These are phyloP conservation scores for Xyrauchen texanus DNA, from an alignment of 2,113 vertebrate genomes.

Conservation along the genomic window DNA sequence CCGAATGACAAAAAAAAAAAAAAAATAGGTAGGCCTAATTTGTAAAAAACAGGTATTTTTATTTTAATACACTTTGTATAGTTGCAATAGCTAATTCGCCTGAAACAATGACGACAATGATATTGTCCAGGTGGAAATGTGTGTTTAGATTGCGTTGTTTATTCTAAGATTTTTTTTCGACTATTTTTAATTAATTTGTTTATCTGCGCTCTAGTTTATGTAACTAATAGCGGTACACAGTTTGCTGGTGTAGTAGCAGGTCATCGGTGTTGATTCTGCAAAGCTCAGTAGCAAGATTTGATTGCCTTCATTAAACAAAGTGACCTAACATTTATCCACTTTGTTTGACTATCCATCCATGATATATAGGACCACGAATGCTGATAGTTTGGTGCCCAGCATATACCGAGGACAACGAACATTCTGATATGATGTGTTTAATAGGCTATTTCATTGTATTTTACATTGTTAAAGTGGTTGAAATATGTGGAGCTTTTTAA, in stretches of 20 bases:
- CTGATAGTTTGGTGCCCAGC: slow-evolving; percentile 56
- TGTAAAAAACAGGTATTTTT: too few relatives aligned
- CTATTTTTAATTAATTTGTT: slow-evolving; percentile 45
- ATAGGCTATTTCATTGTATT: too few relatives aligned
- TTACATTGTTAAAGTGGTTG: too few relatives aligned
- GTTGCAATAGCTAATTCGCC: too few relatives aligned
- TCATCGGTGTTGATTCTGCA: slow-evolving; percentile 59
- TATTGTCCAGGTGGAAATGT: background rate
- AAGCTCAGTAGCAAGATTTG: slow-evolving; percentile 48
- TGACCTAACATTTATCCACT: slow-evolving; percentile 63
- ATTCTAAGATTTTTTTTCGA: background rate
- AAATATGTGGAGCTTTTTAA: too few relatives aligned
- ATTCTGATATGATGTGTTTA: too few relatives aligned
- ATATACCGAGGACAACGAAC: background rate
- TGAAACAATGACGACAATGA: background rate
- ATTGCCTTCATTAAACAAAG: slow-evolving; percentile 65
- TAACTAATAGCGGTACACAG: slow-evolving; percentile 48
- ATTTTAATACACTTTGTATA: background rate
- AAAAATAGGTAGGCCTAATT: too few relatives aligned
- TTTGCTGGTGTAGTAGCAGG: slow-evolving; percentile 52
- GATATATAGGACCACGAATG: slow-evolving; percentile 52
- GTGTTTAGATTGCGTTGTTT: slow-evolving; percentile 2
- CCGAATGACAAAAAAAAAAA: too few relatives aligned
- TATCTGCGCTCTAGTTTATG: slow-evolving; percentile 47
- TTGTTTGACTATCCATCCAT: slow-evolving; percentile 62